These are phyloP conservation scores for Andricus curvator DNA, from an alignment of 2,888 invertebrate species.

Conservation along the genomic window DNA sequence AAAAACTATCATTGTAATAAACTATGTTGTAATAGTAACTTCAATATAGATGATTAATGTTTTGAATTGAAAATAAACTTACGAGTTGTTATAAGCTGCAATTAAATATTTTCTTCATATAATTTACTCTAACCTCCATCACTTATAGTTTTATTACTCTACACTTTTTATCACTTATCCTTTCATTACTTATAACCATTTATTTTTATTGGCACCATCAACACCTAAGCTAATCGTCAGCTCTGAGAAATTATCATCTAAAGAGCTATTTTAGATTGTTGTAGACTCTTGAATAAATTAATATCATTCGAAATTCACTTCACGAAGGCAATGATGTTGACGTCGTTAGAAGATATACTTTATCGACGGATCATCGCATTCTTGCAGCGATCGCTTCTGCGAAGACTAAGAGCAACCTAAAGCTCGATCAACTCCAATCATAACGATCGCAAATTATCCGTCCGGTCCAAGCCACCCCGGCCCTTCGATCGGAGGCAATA, in stretches of 20 bases:
- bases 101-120: constrained; percentile 33
- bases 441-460: constrained; percentile 70
- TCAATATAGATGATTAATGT: constrained; percentile 23
- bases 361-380: constrained; percentile 25
- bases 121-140: background rate
- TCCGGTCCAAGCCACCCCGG: constrained; percentile 47
- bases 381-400: constrained; percentile 32
- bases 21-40: constrained; percentile 1
- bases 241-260: constrained; percentile 14
- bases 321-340: constrained; percentile 25
- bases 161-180: constrained; percentile 9
- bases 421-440: constrained; percentile 49
- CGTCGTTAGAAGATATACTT: background rate
- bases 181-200: constrained; percentile 23
- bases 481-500: constrained; percentile 60
- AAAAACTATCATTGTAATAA: background rate
- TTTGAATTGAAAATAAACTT: constrained; percentile 14
- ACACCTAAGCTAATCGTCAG: constrained; percentile 9
- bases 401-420: constrained; percentile 47
- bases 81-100: constrained; percentile 8
- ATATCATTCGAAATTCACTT: constrained; percentile 35
- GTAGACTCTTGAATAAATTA: constrained; percentile 28
- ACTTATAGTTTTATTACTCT: constrained; percentile 23
- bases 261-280: constrained; percentile 4
- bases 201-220: constrained; percentile 26